Percentiles rank a stretch among this genome's conserved stretches.
These are phyloP conservation scores for Palythoa heliodiscus DNA, from an alignment of 92 coral and sea anemone genomes.

Conservation along the genomic window DNA sequence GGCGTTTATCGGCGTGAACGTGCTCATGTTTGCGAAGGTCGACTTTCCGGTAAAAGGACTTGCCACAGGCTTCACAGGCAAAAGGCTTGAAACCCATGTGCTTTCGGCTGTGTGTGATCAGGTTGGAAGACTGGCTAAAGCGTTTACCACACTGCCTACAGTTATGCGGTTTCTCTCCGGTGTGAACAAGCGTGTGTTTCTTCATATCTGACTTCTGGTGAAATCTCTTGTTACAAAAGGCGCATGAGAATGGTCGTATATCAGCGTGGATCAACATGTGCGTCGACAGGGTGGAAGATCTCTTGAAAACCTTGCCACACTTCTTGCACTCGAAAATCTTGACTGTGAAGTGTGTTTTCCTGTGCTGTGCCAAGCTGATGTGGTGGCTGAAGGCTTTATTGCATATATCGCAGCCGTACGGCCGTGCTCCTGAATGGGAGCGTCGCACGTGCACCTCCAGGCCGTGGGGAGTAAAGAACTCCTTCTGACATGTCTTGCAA, in stretches of 20 bases:
- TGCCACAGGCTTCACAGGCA: conserved; percentile 80
- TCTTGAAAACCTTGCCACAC: conserved; percentile 86
- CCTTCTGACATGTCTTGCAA: conserved; percentile 94
- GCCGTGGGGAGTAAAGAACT: conserved; percentile 93
- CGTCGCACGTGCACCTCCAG: conserved; percentile 95
- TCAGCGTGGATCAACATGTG: conserved; percentile 97
- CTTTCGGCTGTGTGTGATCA: conserved; percentile 94
- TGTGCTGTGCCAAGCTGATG: conserved; percentile 90
- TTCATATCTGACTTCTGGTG: conserved; percentile 99
- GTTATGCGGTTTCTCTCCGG: conserved; percentile 95
- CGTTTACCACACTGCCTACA: conserved; percentile 92
- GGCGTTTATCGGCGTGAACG: conserved; percentile 37
- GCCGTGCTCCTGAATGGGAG: conserved; percentile 82
- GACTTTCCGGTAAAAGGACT: conserved; percentile 94
- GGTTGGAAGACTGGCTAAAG: conserved; percentile 95
- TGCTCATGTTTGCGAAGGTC: conserved; percentile 85
- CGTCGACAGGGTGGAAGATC: conserved; percentile 93
- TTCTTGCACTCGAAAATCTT: conserved; percentile 84
- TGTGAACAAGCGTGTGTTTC: conserved; percentile 90
- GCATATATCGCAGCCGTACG: conserved; percentile 81
- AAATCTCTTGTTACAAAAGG: conserved; percentile 89
- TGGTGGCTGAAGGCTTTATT: conserved; percentile 89
- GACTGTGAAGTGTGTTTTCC: conserved; percentile 74
- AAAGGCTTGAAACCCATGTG: conserved; percentile 95
- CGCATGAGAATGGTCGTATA: conserved; percentile 93